A percentile compares a stretch with the other conserved stretches of the same genome.
Evolutionary conservation across 2,888 invertebrate genomes (phyloP).

Genomic region (Drosophila meridiana): DNA sequence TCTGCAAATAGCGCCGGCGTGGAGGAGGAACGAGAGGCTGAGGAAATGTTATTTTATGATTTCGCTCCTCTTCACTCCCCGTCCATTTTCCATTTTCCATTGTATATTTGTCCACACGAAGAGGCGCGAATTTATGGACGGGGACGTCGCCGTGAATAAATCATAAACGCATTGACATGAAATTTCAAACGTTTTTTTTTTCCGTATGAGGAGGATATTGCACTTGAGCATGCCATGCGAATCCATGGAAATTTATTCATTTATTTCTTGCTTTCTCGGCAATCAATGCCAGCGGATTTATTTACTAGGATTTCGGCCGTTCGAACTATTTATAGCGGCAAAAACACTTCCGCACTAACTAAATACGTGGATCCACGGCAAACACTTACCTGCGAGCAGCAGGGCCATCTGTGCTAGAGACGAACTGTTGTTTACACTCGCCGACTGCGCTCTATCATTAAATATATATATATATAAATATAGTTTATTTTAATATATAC

Average conservation of each 20-base stretch:
- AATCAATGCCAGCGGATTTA: conserved; percentile 3
- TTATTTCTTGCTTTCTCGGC: neutral
- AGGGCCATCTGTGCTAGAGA: conserved; percentile 18
- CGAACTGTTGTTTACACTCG: conserved; percentile 17
- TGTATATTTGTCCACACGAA: conserved; percentile 26
- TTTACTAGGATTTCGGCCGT: conserved; percentile 2
- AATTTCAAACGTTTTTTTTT: conserved; percentile 23
- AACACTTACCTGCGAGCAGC: conserved; percentile 27
- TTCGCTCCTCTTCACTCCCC: neutral
- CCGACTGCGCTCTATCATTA: conserved; percentile 14
- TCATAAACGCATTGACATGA: conserved; percentile 61
- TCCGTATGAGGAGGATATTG: conserved; percentile 29
- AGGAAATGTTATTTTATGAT: conserved; percentile 11
- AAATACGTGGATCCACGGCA: neutral
- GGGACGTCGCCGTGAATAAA: conserved; percentile 44
- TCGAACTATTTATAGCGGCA: conserved; percentile 20
- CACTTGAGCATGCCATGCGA: conserved; percentile 25
- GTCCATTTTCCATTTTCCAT: conserved; percentile 10
- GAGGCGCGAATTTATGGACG: conserved; percentile 9
- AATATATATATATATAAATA: conserved; percentile 6
- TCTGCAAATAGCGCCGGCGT: conserved; percentile 8
- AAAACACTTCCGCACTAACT: conserved; percentile 8
- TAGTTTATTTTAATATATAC: neutral
- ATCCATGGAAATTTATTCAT: neutral
- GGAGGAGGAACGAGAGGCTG: too few species aligned